phyloP scores from a whole-genome alignment of 2,113 vertebrate species.

The cattle (Bos taurus) region DNA sequence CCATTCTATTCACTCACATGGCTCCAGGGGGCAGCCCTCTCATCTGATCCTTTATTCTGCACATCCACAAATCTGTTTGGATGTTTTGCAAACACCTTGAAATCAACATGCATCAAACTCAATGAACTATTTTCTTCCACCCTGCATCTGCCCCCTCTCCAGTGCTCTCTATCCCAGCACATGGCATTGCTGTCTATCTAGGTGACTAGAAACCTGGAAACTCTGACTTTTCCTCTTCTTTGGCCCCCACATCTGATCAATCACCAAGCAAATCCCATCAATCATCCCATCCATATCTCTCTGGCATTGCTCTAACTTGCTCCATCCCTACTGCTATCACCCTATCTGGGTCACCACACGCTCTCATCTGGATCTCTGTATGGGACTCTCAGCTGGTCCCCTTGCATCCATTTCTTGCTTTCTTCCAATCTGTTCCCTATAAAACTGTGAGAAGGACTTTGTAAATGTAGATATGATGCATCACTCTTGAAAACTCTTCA shows the following conservation, averaged over 20 bases:
- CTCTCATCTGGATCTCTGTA: not conserved
- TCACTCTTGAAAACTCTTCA: conserved; percentile 3
- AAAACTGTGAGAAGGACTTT: not conserved
- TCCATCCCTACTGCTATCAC: not conserved
- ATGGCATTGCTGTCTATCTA: not conserved
- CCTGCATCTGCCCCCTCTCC: not conserved
- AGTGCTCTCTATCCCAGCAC: not conserved
- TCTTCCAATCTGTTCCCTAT: not conserved
- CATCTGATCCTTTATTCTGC: not conserved
- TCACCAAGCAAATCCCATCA: not conserved
- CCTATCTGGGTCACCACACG: not conserved
- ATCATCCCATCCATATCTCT: not conserved
- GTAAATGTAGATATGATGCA: not conserved
- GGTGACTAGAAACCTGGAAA: conserved; percentile 4
- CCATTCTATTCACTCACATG: not conserved
- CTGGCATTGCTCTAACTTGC: not conserved
- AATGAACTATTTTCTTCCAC: not conserved
- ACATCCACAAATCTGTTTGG: not conserved
- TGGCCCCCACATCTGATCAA: not conserved
- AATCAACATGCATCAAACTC: not conserved
- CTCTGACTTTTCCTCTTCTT: not conserved
- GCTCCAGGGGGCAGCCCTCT: not conserved
- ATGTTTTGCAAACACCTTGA: conserved; percentile 23
- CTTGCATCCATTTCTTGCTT: not conserved
- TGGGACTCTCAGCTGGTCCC: not conserved